Evolutionary conservation across 1,140 invertebrate species (phyloP).

Genomic region (Diorhabda sublineata): DNA sequence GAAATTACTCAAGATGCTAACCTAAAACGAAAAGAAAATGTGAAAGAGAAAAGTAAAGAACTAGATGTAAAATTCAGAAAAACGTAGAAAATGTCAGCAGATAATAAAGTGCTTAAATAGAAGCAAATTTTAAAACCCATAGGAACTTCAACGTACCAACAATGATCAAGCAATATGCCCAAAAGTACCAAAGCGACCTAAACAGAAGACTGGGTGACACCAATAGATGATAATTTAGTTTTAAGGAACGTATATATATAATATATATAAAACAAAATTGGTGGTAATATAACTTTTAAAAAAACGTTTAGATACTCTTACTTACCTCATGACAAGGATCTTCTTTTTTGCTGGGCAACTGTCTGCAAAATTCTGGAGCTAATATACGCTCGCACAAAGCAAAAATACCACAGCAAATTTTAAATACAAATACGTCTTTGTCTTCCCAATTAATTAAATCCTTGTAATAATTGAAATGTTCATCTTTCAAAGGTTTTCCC

Average conservation of each 20-base stretch:
- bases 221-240: background rate
- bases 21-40: too few species aligned
- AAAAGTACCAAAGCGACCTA: background rate
- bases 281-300: background rate
- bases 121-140: background rate
- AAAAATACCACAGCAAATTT: conserved; percentile 65
- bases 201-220: background rate
- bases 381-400: conserved; percentile 60
- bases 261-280: background rate
- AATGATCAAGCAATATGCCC: background rate
- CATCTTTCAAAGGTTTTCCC: conserved; percentile 52
- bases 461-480: conserved; percentile 50
- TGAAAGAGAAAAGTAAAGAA: too few species aligned
- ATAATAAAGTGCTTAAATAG: too few species aligned
- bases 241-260: background rate
- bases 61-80: too few species aligned
- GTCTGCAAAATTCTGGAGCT: conserved; percentile 39
- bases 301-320: background rate
- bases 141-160: too few species aligned
- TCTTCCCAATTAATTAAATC: conserved; percentile 51
- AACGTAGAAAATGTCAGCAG: too few species aligned
- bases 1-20: too few species aligned
- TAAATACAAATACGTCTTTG: conserved; percentile 55
- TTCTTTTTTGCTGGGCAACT: conserved; percentile 38
- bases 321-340: conserved; percentile 46